Conservation (phyloP, 2,888 invertebrate genomes). For the Pachycephus smyrnensis region DNA sequence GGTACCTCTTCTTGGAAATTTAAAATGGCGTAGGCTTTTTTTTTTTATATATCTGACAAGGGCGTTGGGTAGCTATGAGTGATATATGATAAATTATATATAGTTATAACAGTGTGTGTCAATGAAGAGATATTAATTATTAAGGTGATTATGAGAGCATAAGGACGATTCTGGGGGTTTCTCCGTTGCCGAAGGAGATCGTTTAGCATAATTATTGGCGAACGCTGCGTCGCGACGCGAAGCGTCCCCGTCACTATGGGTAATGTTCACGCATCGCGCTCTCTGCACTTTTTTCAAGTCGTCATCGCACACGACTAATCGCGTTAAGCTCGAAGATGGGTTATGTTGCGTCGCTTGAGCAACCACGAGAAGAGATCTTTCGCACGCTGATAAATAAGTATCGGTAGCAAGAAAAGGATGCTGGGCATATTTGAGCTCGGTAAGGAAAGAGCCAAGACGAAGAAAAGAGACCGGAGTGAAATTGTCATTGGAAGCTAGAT, state of each 20-base stretch:
- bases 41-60: not conserved
- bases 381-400: not conserved
- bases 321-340: slow-evolving; percentile 13
- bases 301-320: slow-evolving; percentile 37
- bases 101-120: not conserved
- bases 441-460: not conserved
- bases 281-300: slow-evolving; percentile 36
- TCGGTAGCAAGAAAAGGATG: not conserved
- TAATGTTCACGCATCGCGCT: slow-evolving; percentile 45
- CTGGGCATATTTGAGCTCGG: not conserved
- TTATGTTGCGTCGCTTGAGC: not conserved
- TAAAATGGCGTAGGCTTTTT: not conserved
- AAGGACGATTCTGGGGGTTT: not conserved
- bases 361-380: not conserved
- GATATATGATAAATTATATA: not conserved
- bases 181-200: slow-evolving; percentile 18
- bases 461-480: not conserved
- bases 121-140: not conserved
- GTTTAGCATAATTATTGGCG: slow-evolving; percentile 49
- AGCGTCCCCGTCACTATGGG: slow-evolving; percentile 42
- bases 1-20: not conserved
- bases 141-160: not conserved
- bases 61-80: not conserved
- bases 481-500: not conserved
- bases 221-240: slow-evolving; percentile 36